Evolutionary conservation across 2,797 vertebrate species (phyloP), one percentile per base, ranked within the genome.

Genomic region (Sebastes diaconus): DNA sequence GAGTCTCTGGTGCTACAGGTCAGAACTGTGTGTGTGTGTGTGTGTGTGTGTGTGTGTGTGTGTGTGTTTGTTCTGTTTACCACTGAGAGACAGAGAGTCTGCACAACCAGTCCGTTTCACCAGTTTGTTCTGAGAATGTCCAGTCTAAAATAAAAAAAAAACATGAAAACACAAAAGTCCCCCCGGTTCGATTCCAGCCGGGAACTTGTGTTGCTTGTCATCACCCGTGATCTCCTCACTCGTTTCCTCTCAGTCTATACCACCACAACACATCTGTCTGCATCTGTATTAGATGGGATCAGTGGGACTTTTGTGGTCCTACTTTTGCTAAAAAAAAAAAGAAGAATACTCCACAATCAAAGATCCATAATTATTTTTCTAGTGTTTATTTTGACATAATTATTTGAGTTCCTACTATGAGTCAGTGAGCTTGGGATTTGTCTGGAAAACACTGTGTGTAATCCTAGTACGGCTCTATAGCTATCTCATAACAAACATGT

Each of bases 1-100:
- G 97, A 99, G 89, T 98, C 97, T 0, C 96, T 99, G 90, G 97
- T 99, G 90, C 93, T 99, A 70, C 99, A 99, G 99, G 98, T 99
- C 90, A 92, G 93, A 12, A 29, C 52, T 67, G 2, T 54, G 2
- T 59, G 13, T 74, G 25, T 72, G 32, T 42, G 34, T 77, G 55
- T 60, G 25, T 61, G 52, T 70, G 66, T 64, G 42, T 64, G 39
- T 73, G 59, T 73, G n/a, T 63, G 42, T 63, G 71, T 52, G 3
- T 6, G 24, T 60, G 55, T 25, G 8, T 46, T 16, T 42, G 39
- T 42, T 42, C 39, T 42, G 39, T 42, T 42, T 16, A 16, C 39
- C 39, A 42, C 39, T 42, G 39, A 42, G 14, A 22, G 57, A 60
- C 0, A 39, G 36, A 39, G 12, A 30, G 20, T 50, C 12, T 61